phyloP scores from a whole-genome alignment of 2,113 vertebrate species.

The Cricetomys ansorgei region DNA sequence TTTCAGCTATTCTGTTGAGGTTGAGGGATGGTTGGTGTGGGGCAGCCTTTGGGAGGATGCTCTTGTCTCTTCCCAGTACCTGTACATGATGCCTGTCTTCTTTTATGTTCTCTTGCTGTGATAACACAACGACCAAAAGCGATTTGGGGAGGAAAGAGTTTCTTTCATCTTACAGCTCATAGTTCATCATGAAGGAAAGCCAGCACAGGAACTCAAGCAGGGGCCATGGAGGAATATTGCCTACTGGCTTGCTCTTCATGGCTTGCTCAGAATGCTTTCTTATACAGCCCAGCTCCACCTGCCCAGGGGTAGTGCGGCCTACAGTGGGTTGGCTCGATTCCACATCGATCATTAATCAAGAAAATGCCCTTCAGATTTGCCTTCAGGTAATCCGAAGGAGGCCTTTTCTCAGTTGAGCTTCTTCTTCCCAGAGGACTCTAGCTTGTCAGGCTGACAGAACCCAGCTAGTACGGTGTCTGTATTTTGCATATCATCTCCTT shows the following conservation, averaged over 20 bases:
- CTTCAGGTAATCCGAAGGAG: neutral
- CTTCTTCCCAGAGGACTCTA: neutral
- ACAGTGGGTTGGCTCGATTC: neutral
- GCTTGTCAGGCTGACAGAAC: neutral
- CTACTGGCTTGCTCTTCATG: neutral
- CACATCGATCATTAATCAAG: neutral
- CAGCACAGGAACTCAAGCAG: neutral
- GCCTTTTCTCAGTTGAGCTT: neutral
- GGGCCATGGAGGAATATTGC: neutral
- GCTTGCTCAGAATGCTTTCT: neutral
- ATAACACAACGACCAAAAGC: neutral
- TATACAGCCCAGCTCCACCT: neutral
- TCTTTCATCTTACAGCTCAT: neutral
- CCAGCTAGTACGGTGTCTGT: neutral
- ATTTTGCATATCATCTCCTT: neutral
- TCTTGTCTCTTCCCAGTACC: neutral
- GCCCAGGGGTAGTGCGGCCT: neutral
- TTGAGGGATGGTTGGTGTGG: neutral
- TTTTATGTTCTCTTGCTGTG: neutral
- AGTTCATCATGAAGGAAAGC: neutral
- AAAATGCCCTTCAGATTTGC: neutral
- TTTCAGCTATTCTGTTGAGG: neutral
- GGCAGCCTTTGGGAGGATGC: neutral
- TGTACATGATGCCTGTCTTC: neutral
- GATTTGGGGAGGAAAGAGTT: neutral